phyloP scores from a whole-genome alignment of 2,113 vertebrate species.

The Lepidothrix coronata region DNA sequence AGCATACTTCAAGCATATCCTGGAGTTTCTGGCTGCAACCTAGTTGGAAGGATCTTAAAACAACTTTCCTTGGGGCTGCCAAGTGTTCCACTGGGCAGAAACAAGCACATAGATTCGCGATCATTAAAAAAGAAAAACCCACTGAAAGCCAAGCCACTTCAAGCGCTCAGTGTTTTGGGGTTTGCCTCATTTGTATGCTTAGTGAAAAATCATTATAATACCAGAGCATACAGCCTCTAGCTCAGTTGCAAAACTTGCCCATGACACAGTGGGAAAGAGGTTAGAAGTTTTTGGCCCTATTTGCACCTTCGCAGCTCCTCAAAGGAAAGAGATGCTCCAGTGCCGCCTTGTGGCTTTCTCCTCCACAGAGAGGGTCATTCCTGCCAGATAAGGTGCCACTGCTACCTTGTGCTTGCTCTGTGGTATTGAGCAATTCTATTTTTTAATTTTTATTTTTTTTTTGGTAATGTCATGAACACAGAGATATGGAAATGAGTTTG shows the following conservation, averaged over 20 bases:
- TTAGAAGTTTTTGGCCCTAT: not conserved
- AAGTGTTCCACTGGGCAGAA: not conserved
- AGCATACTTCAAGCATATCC: not conserved
- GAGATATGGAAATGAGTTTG: not conserved
- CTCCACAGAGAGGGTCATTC: not conserved
- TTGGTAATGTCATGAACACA: not conserved
- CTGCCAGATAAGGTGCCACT: not conserved
- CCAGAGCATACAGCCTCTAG: not conserved
- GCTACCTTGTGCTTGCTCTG: not conserved
- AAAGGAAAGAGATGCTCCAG: not conserved
- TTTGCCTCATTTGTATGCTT: not conserved
- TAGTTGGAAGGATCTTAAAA: not conserved
- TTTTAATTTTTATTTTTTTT: not conserved
- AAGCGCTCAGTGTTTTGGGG: not conserved
- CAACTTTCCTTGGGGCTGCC: not conserved
- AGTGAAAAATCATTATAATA: not conserved
- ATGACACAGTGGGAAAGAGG: not conserved
- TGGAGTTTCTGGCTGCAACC: not conserved
- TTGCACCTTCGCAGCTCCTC: not conserved
- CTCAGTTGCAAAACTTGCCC: not conserved
- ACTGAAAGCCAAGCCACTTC: not conserved
- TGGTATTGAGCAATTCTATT: not conserved
- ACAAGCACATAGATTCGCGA: not conserved
- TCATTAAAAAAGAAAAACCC: not conserved
- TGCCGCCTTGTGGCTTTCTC: not conserved